Conservation (phyloP, 2,888 invertebrate species). For the Morpho helenor region DNA sequence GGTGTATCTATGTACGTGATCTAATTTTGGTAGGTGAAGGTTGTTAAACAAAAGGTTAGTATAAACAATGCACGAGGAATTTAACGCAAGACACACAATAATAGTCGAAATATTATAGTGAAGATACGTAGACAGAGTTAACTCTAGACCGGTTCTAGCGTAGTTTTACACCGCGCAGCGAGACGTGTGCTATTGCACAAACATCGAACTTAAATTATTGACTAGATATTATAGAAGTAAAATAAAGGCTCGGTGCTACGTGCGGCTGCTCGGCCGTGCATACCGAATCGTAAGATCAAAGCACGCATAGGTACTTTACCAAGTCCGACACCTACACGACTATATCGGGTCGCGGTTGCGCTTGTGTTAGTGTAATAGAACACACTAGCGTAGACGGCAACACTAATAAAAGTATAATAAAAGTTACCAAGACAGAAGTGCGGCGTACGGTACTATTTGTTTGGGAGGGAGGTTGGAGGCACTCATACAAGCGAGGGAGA, state of each 20-base stretch:
- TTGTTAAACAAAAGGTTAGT: slow-evolving; percentile 24
- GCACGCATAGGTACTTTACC: slow-evolving; percentile 76
- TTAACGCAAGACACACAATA: slow-evolving; percentile 10
- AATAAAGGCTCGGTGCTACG: slow-evolving; percentile 69
- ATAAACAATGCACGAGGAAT: slow-evolving; percentile 21
- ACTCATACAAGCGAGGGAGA: slow-evolving; percentile 73
- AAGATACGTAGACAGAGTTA: slow-evolving; percentile 23
- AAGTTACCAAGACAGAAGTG: slow-evolving; percentile 73
- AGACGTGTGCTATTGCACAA: slow-evolving; percentile 71
- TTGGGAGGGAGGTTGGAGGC: slow-evolving; percentile 76
- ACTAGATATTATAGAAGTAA: slow-evolving; percentile 72
- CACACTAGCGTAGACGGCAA: slow-evolving; percentile 57
- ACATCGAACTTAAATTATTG: slow-evolving; percentile 73
- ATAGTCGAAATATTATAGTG: slow-evolving; percentile 16
- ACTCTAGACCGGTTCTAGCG: slow-evolving; percentile 30
- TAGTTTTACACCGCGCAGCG: slow-evolving; percentile 41
- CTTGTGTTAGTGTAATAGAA: slow-evolving; percentile 43
- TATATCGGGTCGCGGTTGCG: slow-evolving; percentile 38
- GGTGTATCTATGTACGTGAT: slow-evolving; percentile 32
- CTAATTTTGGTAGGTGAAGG: slow-evolving; percentile 34
- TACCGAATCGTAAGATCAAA: slow-evolving; percentile 79
- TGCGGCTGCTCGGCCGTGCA: slow-evolving; percentile 73
- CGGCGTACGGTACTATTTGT: slow-evolving; percentile 77
- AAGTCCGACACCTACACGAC: slow-evolving; percentile 68
- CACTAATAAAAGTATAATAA: slow-evolving; percentile 72